phyloP scores from a whole-genome alignment of 2,797 vertebrate genomes.

The Molossus molossus region DNA sequence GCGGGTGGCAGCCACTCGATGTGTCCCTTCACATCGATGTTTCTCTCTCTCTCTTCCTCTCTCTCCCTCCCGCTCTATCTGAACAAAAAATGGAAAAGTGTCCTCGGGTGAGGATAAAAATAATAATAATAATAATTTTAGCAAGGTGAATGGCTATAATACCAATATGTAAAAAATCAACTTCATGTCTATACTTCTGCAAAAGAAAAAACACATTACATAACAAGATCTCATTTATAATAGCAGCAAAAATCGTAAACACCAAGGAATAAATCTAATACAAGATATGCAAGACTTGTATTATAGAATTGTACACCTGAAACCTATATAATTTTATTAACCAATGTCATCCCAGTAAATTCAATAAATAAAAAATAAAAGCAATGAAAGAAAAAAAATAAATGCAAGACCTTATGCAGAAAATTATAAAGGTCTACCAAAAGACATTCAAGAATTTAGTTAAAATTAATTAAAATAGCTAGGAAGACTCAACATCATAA shows the following conservation, averaged over 20 bases:
- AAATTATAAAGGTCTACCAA: constrained; percentile 40
- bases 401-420: constrained; percentile 5
- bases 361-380: too few relatives aligned
- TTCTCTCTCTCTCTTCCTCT: too few relatives aligned
- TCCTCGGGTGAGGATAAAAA: too few relatives aligned
- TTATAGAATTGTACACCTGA: too few relatives aligned
- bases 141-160: constrained; percentile 17
- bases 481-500: neutral
- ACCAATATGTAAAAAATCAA: constrained; percentile 34
- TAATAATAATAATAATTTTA: constrained; percentile 64
- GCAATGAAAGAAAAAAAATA: neutral
- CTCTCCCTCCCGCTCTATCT: too few relatives aligned
- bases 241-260: constrained; percentile 43
- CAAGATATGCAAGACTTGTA: constrained; percentile 11
- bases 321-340: too few relatives aligned
- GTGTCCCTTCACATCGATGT: too few relatives aligned
- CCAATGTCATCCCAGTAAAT: too few relatives aligned
- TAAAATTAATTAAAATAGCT: constrained; percentile 3
- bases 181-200: constrained; percentile 55
- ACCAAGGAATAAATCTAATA: constrained; percentile 46
- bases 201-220: constrained; percentile 68
- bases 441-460: constrained; percentile 53
- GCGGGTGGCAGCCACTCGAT: too few relatives aligned
- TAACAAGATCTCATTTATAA: constrained; percentile 48
- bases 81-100: too few relatives aligned